phyloP scores from a whole-genome alignment of 2,797 vertebrate species.

The Vireo griseus region DNA sequence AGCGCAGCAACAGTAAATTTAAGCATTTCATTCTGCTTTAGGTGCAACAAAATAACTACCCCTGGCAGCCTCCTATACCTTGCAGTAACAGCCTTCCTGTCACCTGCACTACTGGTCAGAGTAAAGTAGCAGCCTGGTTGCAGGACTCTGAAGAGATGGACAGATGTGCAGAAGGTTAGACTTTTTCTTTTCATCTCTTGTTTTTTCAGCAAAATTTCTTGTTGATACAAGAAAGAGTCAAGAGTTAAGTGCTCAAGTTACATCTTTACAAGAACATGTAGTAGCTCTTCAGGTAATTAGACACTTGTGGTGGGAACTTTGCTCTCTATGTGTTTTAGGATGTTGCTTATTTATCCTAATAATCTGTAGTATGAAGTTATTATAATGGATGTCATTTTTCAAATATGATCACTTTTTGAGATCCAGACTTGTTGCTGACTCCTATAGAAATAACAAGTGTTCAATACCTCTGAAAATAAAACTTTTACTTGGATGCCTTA shows the following conservation, averaged over 20 bases:
- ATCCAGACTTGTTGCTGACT: background rate
- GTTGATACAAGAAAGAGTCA: background rate
- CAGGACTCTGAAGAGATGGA: conserved; percentile 99
- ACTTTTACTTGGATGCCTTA: background rate
- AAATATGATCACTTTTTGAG: background rate
- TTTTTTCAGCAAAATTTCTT: background rate
- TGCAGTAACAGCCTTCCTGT: conserved; percentile 88
- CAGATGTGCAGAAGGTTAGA: conserved; percentile 94
- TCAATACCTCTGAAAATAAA: background rate
- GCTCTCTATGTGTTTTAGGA: background rate
- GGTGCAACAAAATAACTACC: conserved; percentile 83
- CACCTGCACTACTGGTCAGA: conserved; percentile 93
- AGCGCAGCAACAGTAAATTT: background rate
- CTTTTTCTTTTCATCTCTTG: background rate
- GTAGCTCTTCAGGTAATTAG: background rate
- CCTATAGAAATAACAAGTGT: background rate
- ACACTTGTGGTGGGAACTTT: background rate
- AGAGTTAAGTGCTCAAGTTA: background rate
- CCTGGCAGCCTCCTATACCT: conserved; percentile 83
- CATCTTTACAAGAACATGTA: background rate
- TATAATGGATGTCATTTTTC: background rate
- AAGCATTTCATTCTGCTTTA: conserved; percentile 56
- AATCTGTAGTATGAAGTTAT: background rate
- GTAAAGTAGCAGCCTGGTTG: conserved; percentile 95
- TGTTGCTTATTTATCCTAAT: background rate